A percentile compares a stretch with the other conserved stretches of the same genome.
phyloP scores from a whole-genome alignment of 2,113 vertebrate species.

The Emydocephalus ijimae region DNA sequence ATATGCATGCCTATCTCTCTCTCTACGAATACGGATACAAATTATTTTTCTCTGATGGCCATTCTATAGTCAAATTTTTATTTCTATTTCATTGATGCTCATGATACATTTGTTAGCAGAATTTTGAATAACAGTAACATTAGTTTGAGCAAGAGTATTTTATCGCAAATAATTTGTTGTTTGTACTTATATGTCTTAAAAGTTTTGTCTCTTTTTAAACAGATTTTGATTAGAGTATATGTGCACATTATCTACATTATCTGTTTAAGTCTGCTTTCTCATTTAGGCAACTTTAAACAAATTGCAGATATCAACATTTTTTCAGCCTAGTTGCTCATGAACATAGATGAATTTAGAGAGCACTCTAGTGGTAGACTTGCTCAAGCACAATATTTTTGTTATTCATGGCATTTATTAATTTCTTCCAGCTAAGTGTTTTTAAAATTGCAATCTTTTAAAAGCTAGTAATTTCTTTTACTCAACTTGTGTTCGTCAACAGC shows the following conservation, averaged over 20 bases:
- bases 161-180: background rate
- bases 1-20: background rate
- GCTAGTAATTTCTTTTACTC: background rate
- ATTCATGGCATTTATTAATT: background rate
- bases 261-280: background rate
- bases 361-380: constrained; percentile 26
- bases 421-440: background rate
- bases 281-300: background rate
- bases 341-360: constrained; percentile 37
- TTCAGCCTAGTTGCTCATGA: background rate
- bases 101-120: background rate
- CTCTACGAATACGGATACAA: background rate
- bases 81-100: background rate
- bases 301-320: background rate
- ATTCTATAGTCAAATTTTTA: background rate
- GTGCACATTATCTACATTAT: background rate
- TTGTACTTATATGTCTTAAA: background rate
- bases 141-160: background rate
- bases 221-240: background rate
- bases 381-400: constrained; percentile 20
- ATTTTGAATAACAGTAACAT: background rate
- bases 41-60: background rate
- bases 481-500: background rate
- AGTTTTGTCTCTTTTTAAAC: background rate
- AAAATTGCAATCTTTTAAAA: background rate